Evolutionary conservation across 2,797 vertebrate species (phyloP).

Genomic region (Silurus aristotelis): DNA sequence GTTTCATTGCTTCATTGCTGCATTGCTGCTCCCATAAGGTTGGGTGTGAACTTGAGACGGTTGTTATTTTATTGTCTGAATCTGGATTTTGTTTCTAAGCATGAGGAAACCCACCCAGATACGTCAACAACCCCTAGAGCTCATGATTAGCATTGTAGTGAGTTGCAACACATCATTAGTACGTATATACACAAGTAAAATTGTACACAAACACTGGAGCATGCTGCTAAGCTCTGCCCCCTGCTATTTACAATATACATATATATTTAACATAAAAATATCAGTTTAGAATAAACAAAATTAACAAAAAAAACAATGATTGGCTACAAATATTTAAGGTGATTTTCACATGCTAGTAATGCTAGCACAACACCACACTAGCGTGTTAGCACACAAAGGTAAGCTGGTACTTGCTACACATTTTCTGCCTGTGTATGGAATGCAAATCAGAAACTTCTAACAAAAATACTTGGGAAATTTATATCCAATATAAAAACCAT

Average conservation of each 20-base stretch:
- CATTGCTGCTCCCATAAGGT: not conserved
- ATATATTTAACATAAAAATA: not conserved
- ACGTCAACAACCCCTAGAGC: not conserved
- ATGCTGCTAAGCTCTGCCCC: not conserved
- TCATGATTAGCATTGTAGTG: not conserved
- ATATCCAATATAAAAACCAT: too few relatives aligned
- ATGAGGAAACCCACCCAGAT: not conserved
- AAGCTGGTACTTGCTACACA: too few relatives aligned
- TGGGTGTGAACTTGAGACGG: not conserved
- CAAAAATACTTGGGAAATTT: too few relatives aligned
- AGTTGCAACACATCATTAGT: not conserved
- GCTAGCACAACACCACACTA: too few relatives aligned
- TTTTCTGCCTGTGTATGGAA: too few relatives aligned
- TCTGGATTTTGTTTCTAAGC: slow-evolving; percentile 3
- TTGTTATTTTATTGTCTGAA: not conserved
- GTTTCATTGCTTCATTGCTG: not conserved
- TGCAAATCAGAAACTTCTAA: too few relatives aligned
- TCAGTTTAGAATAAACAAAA: too few relatives aligned
- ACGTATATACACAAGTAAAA: not conserved
- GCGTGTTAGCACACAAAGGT: too few relatives aligned
- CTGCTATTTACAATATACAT: not conserved
- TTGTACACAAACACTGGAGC: not conserved
- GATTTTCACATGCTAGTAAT: too few relatives aligned
- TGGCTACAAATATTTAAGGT: too few relatives aligned
- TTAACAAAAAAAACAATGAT: too few relatives aligned